Conservation (phyloP, 1,140 invertebrate genomes). For the Drosophila bocqueti region DNA sequence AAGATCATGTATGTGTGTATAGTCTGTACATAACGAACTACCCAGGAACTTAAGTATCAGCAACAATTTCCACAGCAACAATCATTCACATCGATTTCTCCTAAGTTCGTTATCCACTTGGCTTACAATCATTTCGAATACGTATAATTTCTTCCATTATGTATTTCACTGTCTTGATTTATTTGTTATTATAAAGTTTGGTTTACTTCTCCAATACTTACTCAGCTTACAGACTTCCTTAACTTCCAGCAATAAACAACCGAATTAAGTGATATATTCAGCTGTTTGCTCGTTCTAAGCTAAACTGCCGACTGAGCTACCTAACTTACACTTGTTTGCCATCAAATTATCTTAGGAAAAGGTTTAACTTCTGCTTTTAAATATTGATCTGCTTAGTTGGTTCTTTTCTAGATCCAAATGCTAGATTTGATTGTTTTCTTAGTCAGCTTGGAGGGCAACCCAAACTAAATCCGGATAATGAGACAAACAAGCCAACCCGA, state of each 20-base stretch:
- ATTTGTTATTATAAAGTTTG: background rate
- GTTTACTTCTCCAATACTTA: background rate
- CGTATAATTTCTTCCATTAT: conserved; percentile 3
- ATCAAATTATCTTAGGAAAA: background rate
- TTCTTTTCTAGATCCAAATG: background rate
- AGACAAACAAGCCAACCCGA: conserved; percentile 23
- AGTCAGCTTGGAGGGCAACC: conserved; percentile 15
- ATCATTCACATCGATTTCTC: conserved; percentile 43
- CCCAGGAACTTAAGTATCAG: conserved; percentile 40
- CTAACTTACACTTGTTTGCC: conserved; percentile 1
- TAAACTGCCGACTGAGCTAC: background rate
- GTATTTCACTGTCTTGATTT: background rate
- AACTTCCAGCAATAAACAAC: conserved; percentile 11
- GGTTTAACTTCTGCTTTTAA: background rate
- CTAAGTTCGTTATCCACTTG: conserved; percentile 24
- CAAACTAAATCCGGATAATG: background rate
- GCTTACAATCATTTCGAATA: conserved; percentile 11
- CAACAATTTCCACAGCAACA: conserved; percentile 55
- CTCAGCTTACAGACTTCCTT: conserved; percentile 35
- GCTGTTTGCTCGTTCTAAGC: conserved; percentile 6
- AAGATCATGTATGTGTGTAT: conserved; percentile 32
- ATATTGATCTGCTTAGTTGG: background rate
- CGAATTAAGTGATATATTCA: background rate
- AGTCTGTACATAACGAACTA: conserved; percentile 39
- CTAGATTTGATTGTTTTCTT: conserved; percentile 1